phyloP scores from a whole-genome alignment of 2,888 invertebrate species.

The Aphidoletes aphidimyza region DNA sequence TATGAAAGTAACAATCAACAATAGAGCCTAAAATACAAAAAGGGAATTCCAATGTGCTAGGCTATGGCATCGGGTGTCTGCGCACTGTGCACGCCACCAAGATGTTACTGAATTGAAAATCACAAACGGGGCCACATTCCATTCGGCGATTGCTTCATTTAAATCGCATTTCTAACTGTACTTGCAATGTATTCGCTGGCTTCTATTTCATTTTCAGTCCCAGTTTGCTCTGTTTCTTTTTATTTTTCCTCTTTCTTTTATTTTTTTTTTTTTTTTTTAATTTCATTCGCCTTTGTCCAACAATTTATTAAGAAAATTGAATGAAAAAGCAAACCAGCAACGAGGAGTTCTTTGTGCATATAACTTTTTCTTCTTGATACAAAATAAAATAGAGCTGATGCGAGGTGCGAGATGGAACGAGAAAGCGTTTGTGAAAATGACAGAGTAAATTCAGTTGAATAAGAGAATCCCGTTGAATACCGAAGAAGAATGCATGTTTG shows the following conservation, averaged over 20 bases:
- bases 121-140: slow-evolving; percentile 6
- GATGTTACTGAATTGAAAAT: slow-evolving; percentile 11
- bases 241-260: not conserved
- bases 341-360: slow-evolving; percentile 14
- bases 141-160: slow-evolving; percentile 31
- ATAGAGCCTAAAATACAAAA: not conserved
- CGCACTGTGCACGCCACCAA: too few species aligned
- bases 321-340: not conserved
- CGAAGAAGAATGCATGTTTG: not conserved
- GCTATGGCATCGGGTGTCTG: not conserved
- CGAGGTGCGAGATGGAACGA: too few species aligned
- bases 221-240: not conserved
- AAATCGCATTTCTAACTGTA: slow-evolving; percentile 41
- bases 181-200: not conserved
- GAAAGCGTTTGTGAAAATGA: not conserved
- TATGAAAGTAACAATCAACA: not conserved
- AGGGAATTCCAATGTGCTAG: not conserved
- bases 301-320: slow-evolving; percentile 30
- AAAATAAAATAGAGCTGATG: not conserved
- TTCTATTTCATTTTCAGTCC: slow-evolving; percentile 4
- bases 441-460: not conserved
- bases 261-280: not conserved
- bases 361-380: not conserved
- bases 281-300: not conserved
- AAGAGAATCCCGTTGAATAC: not conserved